Evolutionary conservation across 1,140 invertebrate genomes (phyloP).

Genomic region (Drosophila subpulchrella): DNA sequence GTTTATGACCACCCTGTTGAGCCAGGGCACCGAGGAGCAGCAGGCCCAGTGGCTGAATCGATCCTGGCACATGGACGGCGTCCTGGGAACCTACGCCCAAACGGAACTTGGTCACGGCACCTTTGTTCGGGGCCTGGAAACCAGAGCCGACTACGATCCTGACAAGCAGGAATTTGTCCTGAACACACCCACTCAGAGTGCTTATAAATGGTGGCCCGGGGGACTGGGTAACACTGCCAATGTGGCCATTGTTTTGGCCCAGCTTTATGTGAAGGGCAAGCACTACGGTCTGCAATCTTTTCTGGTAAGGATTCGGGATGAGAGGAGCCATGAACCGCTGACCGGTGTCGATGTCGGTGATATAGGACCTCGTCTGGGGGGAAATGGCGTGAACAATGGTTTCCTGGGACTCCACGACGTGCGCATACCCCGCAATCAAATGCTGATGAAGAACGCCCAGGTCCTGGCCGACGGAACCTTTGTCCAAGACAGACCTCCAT

Average conservation of each 20-base stretch:
- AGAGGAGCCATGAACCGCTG: slow-evolving; percentile 93
- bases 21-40: slow-evolving; percentile 93
- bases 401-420: slow-evolving; percentile 94
- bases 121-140: slow-evolving; percentile 95
- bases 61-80: slow-evolving; percentile 90
- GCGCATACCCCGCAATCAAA: slow-evolving; percentile 93
- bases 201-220: slow-evolving; percentile 93
- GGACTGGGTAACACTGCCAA: slow-evolving; percentile 97
- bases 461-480: slow-evolving; percentile 94
- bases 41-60: slow-evolving; percentile 92
- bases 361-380: slow-evolving; percentile 96
- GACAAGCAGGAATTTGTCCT: slow-evolving; percentile 93
- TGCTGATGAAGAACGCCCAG: slow-evolving; percentile 97
- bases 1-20: slow-evolving; percentile 95
- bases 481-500: slow-evolving; percentile 91
- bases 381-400: slow-evolving; percentile 96
- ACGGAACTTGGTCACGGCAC: slow-evolving; percentile 98
- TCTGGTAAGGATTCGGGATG: slow-evolving; percentile 94
- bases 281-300: slow-evolving; percentile 96
- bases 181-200: slow-evolving; percentile 93
- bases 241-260: slow-evolving; percentile 94
- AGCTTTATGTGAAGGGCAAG: slow-evolving; percentile 92
- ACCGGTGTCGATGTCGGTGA: slow-evolving; percentile 96
- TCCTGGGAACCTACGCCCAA: slow-evolving; percentile 97
- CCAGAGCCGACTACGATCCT: slow-evolving; percentile 95